Evolutionary conservation across 2,113 vertebrate species (phyloP).

Genomic region (Oncorhynchus tshawytscha): DNA sequence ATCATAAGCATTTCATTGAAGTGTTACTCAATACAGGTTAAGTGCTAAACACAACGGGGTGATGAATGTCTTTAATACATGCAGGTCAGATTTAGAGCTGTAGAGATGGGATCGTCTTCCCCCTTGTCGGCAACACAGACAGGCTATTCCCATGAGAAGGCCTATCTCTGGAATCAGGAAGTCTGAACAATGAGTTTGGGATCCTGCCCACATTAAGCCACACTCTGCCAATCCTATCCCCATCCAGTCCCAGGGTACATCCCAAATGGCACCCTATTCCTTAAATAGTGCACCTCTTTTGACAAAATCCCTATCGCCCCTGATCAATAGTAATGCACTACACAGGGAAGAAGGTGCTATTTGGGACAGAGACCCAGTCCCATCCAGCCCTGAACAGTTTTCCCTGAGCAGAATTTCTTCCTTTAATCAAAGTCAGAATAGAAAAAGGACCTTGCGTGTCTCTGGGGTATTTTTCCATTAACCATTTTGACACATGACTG

Average conservation of each 20-base stretch:
- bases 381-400: slow-evolving; percentile 32
- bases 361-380: no score
- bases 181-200: slow-evolving; percentile 58
- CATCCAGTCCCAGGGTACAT: slow-evolving; percentile 62
- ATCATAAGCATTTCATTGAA: slow-evolving; percentile 19
- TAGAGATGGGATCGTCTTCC: neutral
- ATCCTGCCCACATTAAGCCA: slow-evolving; percentile 54
- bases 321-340: no score
- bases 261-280: slow-evolving; percentile 47
- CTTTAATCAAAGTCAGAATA: slow-evolving; percentile 97
- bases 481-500: slow-evolving; percentile 99
- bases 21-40: slow-evolving; percentile 30
- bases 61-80: slow-evolving; percentile 49
- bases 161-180: slow-evolving; percentile 53
- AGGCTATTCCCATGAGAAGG: slow-evolving; percentile 38
- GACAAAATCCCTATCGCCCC: no score
- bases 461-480: slow-evolving; percentile 99
- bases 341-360: no score
- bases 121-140: slow-evolving; percentile 34
- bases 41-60: slow-evolving; percentile 12
- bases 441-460: slow-evolving; percentile 87
- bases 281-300: no score
- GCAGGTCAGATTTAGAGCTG: slow-evolving; percentile 47
- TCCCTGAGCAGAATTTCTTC: slow-evolving; percentile 84
- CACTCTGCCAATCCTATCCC: slow-evolving; percentile 52